phyloP scores from a whole-genome alignment of 2,888 invertebrate genomes.

The Stenchaetothrips biformis region DNA sequence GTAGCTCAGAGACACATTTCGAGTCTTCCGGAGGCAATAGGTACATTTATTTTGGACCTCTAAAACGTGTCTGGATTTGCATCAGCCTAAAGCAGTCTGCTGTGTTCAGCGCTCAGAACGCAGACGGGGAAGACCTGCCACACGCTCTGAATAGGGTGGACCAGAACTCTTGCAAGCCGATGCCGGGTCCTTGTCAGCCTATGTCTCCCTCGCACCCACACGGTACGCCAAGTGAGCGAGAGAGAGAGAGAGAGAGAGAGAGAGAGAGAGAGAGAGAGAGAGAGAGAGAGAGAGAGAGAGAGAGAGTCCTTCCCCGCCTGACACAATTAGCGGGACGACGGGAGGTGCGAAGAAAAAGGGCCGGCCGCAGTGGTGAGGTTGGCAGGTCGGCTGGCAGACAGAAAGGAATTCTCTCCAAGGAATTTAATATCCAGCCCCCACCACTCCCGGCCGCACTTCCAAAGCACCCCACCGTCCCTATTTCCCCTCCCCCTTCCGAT shows the following conservation, averaged over 20 bases:
- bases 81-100: no score
- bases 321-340: background rate
- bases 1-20: no score
- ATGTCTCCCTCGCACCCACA: no score
- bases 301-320: background rate
- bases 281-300: background rate
- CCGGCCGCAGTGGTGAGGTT: background rate
- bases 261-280: background rate
- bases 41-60: no score
- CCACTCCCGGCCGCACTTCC: background rate
- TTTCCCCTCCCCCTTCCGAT: background rate
- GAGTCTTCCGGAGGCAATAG: no score
- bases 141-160: no score
- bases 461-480: background rate
- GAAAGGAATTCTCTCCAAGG: background rate
- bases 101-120: no score
- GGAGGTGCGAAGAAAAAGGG: background rate
- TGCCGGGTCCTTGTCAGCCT: no score
- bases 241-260: constrained; percentile 17
- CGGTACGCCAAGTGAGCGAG: background rate
- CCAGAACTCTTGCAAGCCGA: no score
- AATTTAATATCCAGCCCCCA: constrained; percentile 18
- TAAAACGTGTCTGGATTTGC: no score
- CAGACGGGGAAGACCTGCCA: no score
- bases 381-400: background rate